Base-by-base conservation (phyloP, 2,888 invertebrate genomes). In the Oasisia sp. region DNA sequence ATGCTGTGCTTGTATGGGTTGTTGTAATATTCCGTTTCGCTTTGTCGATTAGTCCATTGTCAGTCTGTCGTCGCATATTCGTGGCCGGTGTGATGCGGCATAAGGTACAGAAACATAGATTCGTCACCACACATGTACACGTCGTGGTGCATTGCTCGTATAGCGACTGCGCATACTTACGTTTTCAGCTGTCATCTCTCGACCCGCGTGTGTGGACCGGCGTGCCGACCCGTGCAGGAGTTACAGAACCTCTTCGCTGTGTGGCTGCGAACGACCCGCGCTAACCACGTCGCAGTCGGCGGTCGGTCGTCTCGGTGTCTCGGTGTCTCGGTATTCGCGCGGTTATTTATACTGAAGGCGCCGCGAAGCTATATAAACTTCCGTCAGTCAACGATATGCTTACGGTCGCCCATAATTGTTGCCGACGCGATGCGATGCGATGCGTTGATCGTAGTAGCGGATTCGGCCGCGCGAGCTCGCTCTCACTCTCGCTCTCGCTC, bases 341-440 rank as follows among this genome's bases (percentile, higher is more conserved):
- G 27, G 74, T 74, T 74, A 74, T 74, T 74, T 74, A 74, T 74
- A 74, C 74, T n/a, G 74, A 74, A 74, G 74, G 74, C 74, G 74
- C 74, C 74, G 74, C n/a, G 74, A 74, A 74, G 74, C 74, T 74
- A 74, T 74, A 74, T 74, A 74, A 74, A 74, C 74, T 74, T 74
- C 74, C 74, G 74, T 74, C 74, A 27, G 74, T 74, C 74, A 74
- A 74, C 74, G 74, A n/a, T 74, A 74, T 27, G n/a, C 27, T 74
- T 74, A 74, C 74, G n/a, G 74, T 74, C n/a, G 74, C 74, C 4
- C 74, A 74, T 74, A 74, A 74, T 74, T 74, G 74, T 74, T 27
- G 74, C 74, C 74, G 74, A 74, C 74, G 38, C 38, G 38, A 38
- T 38, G 38, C 38, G 38, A 38, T 38, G 38, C 38, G 38, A 38